Base-by-base conservation (phyloP, 2,797 vertebrate genomes). In the Chromobotia macracanthus region DNA sequence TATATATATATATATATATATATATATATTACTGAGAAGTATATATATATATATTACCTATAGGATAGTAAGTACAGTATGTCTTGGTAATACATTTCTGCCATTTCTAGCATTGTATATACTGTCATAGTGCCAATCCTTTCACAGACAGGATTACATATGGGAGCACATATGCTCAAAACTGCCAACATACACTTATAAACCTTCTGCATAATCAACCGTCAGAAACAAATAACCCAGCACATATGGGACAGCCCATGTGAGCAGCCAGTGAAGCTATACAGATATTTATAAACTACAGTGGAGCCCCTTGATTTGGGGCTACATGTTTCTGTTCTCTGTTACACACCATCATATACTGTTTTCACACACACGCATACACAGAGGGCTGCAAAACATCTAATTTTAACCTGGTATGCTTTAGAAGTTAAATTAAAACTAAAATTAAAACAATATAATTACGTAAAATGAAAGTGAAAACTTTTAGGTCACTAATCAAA, bases 281-380 rank as follows among this genome's bases (percentile, higher is more conserved):
- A 80, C 86, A 89, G 90, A 92, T 93, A 91, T 93, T 92, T 92
- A 91, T 91, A 93, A 91, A 91, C 86, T 88, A 82, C 86, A 90
- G 87, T 87, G 84, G 82, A 90, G 85, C 87, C 87, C 87, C 88
- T 89, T 89, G 88, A 91, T 91, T 89, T 90, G 90, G 77, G 86
- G 89, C 89, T 91, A 93, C 90, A 92, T 92, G 91, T 91, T 94
- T 93, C 86, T 38, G 38, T 38, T 38, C 38, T 7, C 2, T 91
- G 85, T 89, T 91, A 90, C 82, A 82, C 66, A 63, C 84, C 65
- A 23, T 80, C 75, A 64, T 53, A 19, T 35, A 44, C 19, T 66
- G 31, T 75, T 73, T 58, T 16, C 38, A 38, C 38, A 38, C 38
- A 38, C 38, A 38, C 38, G 6, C 38, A 38, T 5, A 38, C 61